Conservation (phyloP, 2,797 vertebrate genomes). For the Caiman crocodilus region DNA sequence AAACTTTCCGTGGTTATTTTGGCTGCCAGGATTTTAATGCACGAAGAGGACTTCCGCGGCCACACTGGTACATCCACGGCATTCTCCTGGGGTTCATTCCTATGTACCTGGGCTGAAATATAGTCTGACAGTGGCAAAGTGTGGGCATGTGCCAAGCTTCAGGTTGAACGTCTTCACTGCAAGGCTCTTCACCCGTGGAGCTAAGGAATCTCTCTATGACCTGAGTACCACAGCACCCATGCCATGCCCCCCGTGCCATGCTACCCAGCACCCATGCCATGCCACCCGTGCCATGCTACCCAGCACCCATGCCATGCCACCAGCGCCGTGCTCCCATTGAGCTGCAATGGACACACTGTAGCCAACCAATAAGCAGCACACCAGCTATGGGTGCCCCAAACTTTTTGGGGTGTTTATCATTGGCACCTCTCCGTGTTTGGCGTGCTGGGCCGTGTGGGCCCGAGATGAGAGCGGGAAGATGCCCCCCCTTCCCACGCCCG, state of each 20-base stretch:
- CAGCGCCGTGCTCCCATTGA: not conserved
- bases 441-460: too few relatives aligned
- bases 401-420: too few relatives aligned
- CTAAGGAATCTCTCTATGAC: too few relatives aligned
- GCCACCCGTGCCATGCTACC: too few relatives aligned
- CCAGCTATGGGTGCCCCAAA: too few relatives aligned
- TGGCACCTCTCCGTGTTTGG: too few relatives aligned
- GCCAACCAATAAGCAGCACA: not conserved
- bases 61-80: not conserved
- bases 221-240: too few relatives aligned
- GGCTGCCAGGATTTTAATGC: rapidly evolving
- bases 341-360: too few relatives aligned
- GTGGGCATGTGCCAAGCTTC: not conserved
- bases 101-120: not conserved
- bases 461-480: too few relatives aligned
- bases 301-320: not conserved
- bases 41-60: not conserved
- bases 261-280: too few relatives aligned
- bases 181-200: too few relatives aligned
- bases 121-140: rapidly evolving
- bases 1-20: rapidly evolving
- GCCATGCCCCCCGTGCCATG: too few relatives aligned
- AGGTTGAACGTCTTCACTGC: not conserved
- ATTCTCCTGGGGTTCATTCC: rapidly evolving
- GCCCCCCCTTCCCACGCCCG: not conserved